A percentile compares a stretch with the other conserved stretches of the same genome.
Conservation (phyloP, 2,797 vertebrate genomes). For the Buceros bicornis region DNA sequence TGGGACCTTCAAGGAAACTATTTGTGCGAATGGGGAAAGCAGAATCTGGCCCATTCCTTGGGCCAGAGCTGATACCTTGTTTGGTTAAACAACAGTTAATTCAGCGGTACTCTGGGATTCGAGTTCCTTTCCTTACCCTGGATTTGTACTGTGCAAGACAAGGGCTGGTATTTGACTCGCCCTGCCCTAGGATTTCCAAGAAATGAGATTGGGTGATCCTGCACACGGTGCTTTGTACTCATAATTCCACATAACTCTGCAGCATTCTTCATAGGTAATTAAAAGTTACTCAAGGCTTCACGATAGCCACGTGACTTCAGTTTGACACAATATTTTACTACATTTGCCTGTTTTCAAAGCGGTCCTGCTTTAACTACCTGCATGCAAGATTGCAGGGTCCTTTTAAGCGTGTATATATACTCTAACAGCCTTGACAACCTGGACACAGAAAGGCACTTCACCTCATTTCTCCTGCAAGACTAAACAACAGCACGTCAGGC, state of each 20-base stretch:
- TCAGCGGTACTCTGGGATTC: rapidly evolving
- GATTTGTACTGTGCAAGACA: neutral
- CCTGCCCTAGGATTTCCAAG: neutral
- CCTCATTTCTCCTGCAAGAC: neutral
- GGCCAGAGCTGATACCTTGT: neutral
- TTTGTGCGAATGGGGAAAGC: neutral
- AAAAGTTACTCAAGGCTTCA: neutral
- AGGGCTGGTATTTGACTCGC: neutral
- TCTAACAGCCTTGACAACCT: neutral
- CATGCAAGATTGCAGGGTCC: neutral
- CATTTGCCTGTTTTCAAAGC: neutral
- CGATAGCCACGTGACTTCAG: neutral
- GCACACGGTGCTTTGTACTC: neutral
- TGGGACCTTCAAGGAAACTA: neutral
- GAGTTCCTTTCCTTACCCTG: neutral
- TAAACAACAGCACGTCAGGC: neutral
- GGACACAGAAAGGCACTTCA: neutral
- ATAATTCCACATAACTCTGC: neutral
- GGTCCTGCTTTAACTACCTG: neutral
- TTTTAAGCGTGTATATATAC: rapidly evolving
- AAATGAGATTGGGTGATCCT: rapidly evolving
- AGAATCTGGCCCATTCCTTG: neutral
- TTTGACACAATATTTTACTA: neutral
- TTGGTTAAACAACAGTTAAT: neutral
- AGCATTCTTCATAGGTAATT: neutral